Percentiles rank a stretch among this genome's conserved stretches.
Evolutionary conservation across 2,113 vertebrate genomes (phyloP).

Genomic region (Cyprinodon tularosa): DNA sequence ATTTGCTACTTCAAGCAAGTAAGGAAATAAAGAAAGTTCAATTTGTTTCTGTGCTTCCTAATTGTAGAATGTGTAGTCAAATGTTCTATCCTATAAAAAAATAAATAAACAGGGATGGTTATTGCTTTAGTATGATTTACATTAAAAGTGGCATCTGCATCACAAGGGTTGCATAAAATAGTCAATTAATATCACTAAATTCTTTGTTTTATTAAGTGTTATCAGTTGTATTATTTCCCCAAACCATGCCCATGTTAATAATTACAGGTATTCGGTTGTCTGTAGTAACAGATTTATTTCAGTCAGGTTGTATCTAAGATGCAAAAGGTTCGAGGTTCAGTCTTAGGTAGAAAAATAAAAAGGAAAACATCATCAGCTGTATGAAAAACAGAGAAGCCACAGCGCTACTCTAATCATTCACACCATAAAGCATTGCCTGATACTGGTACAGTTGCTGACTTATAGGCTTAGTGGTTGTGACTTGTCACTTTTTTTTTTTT

Average conservation of each 20-base stretch:
- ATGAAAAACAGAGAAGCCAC: constrained; percentile 71
- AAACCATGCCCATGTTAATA: constrained; percentile 21
- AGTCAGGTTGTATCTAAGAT: constrained; percentile 81
- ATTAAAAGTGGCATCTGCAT: background rate
- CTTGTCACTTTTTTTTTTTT: background rate
- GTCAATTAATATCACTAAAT: too few species aligned
- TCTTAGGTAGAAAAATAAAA: constrained; percentile 82
- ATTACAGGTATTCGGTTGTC: constrained; percentile 26
- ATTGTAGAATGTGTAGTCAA: background rate
- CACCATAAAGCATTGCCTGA: constrained; percentile 59
- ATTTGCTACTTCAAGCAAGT: constrained; percentile 79
- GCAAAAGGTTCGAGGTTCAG: constrained; percentile 76
- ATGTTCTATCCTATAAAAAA: background rate
- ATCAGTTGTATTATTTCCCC: background rate
- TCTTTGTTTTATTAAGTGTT: background rate
- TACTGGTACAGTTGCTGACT: constrained; percentile 47
- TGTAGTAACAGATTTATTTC: constrained; percentile 77
- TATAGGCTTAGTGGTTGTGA: constrained; percentile 26
- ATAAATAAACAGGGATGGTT: background rate
- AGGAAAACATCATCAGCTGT: constrained; percentile 71
- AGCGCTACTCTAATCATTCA: constrained; percentile 55
- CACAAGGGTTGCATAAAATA: too few species aligned
- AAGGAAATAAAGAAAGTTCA: constrained; percentile 68
- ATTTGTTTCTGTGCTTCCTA: background rate
- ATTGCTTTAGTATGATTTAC: background rate